Conservation (phyloP, 2,797 vertebrate genomes). For the Percopsis omiscomaycus region DNA sequence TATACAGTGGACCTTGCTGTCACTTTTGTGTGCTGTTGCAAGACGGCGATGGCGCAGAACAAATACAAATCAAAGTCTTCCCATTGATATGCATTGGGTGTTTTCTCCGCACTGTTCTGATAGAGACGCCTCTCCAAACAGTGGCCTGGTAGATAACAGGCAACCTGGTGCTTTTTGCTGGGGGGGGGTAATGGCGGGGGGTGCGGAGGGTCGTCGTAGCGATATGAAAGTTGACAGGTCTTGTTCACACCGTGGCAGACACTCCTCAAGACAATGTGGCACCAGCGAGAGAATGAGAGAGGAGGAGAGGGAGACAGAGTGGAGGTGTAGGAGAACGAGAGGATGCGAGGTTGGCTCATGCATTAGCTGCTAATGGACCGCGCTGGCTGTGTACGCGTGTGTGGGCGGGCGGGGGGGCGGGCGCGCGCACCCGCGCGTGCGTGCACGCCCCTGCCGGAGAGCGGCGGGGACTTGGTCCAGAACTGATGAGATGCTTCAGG, state of each 20-base stretch:
- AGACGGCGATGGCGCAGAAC: conserved; percentile 65
- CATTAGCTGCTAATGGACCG: conserved; percentile 67
- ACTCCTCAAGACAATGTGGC: conserved; percentile 43
- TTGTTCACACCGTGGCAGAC: conserved; percentile 41
- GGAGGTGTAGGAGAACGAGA: conserved; percentile 3
- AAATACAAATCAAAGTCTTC: conserved; percentile 69
- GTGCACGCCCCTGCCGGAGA: conserved; percentile 40
- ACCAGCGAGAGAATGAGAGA: conserved; percentile 20
- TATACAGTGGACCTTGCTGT: conserved; percentile 63
- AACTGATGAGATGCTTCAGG: conserved; percentile 80
- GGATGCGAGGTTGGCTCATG: conserved; percentile 53
- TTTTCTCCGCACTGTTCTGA: conserved; percentile 62
- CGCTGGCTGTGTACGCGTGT: conserved; percentile 43
- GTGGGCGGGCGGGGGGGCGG: conserved; percentile 21
- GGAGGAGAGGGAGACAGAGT: background rate
- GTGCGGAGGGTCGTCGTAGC: conserved; percentile 59
- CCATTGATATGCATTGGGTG: conserved; percentile 75
- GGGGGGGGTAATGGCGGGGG: conserved; percentile 47
- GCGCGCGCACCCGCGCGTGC: conserved; percentile 44
- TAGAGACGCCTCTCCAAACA: conserved; percentile 75
- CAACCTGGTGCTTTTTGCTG: conserved; percentile 55
- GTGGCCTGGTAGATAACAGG: conserved; percentile 66
- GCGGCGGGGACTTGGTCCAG: conserved; percentile 71
- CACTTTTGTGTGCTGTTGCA: conserved; percentile 65
- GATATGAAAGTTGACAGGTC: conserved; percentile 68